Conservation (phyloP, 2,888 invertebrate species). For the Acleris sparsana region DNA sequence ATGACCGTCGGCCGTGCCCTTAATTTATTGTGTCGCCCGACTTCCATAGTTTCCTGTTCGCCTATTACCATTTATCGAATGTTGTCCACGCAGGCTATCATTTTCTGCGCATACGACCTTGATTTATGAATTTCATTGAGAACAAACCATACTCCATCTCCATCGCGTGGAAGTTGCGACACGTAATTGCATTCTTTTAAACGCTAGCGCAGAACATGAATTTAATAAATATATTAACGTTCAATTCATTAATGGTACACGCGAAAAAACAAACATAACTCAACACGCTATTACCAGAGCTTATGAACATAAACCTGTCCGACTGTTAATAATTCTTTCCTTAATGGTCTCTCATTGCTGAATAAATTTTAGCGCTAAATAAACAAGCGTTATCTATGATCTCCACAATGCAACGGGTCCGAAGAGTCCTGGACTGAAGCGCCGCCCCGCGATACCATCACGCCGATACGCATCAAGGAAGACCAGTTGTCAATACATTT, state of each 20-base stretch:
- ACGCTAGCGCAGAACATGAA: constrained; percentile 31
- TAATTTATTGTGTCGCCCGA: constrained; percentile 69
- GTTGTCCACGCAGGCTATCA: constrained; percentile 61
- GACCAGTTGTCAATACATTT: constrained; percentile 83
- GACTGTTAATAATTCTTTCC: constrained; percentile 71
- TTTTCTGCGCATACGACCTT: constrained; percentile 67
- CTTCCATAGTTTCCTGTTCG: constrained; percentile 72
- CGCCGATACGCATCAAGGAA: constrained; percentile 82
- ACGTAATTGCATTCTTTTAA: constrained; percentile 31
- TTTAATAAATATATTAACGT: constrained; percentile 61
- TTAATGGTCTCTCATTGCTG: constrained; percentile 74
- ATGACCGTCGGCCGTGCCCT: constrained; percentile 69
- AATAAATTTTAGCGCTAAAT: constrained; percentile 80
- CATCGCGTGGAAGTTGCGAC: constrained; percentile 14
- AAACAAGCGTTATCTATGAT: constrained; percentile 79
- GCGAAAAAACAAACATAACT: constrained; percentile 62
- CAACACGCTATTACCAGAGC: constrained; percentile 61
- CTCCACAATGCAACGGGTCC: constrained; percentile 75
- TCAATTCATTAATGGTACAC: constrained; percentile 66
- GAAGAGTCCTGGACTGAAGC: constrained; percentile 72
- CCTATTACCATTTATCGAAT: constrained; percentile 75
- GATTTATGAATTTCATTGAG: constrained; percentile 70
- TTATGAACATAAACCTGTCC: constrained; percentile 72
- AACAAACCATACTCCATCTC: constrained; percentile 41
- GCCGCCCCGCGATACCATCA: constrained; percentile 80